Conservation (phyloP, 2,113 vertebrate genomes). For the Nannospalax galili region DNA sequence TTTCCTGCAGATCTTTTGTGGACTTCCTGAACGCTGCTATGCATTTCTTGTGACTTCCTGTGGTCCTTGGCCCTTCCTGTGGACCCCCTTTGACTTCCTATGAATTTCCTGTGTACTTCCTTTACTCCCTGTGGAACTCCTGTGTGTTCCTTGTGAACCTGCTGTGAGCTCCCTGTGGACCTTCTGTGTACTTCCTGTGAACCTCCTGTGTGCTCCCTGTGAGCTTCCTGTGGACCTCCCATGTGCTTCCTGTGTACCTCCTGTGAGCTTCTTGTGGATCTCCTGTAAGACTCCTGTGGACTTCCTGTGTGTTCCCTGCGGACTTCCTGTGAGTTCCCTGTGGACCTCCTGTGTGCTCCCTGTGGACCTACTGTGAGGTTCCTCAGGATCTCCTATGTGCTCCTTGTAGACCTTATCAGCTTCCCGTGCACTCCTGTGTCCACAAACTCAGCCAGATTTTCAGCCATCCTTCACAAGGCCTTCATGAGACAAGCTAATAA, state of each 20-base stretch:
- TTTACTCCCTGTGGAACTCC: not conserved
- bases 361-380: not conserved
- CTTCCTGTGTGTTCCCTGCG: not conserved
- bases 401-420: not conserved
- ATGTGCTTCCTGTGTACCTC: not conserved
- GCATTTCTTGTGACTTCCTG: not conserved
- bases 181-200: not conserved
- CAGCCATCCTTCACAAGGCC: not conserved
- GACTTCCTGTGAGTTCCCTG: not conserved
- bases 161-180: not conserved
- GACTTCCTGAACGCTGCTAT: too few relatives aligned
- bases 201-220: not conserved
- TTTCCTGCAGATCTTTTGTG: too few relatives aligned
- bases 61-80: not conserved
- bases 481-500: slow-evolving; percentile 26
- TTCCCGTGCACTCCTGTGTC: not conserved
- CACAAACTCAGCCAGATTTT: slow-evolving; percentile 20
- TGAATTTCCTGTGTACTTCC: not conserved
- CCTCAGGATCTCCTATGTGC: not conserved
- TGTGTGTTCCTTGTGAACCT: not conserved
- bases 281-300: not conserved
- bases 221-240: not conserved
- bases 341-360: not conserved
- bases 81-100: not conserved
- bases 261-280: not conserved